Conservation (phyloP, 2,888 invertebrate genomes). For the Trachelus tabidus region DNA sequence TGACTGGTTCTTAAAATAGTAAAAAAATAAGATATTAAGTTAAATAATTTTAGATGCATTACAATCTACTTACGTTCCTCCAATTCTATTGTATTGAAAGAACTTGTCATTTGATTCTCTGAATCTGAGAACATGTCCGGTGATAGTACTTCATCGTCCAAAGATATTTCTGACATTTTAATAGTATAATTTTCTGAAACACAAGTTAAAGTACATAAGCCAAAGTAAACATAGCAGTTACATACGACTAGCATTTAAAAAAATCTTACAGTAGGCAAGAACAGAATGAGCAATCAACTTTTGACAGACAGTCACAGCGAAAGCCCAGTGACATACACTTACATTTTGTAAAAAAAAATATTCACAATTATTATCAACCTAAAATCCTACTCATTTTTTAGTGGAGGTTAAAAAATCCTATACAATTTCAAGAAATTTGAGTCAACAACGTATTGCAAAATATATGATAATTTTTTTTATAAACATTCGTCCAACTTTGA, state of each 20-base stretch:
- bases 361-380: background rate
- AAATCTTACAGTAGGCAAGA: background rate
- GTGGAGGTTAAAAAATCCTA: background rate
- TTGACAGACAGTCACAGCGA: background rate
- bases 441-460: background rate
- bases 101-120: conserved; percentile 34
- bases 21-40: conserved; percentile 3
- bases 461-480: background rate
- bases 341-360: background rate
- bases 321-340: background rate
- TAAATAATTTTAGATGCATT: background rate
- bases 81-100: conserved; percentile 32
- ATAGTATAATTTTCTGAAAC: background rate
- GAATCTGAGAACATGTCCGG: conserved; percentile 51
- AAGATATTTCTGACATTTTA: conserved; percentile 27
- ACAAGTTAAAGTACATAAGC: background rate
- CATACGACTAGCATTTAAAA: background rate
- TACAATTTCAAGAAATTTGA: background rate
- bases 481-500: background rate
- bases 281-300: background rate
- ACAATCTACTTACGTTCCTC: conserved; percentile 42
- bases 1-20: conserved; percentile 37
- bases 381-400: background rate
- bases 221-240: background rate
- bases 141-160: conserved; percentile 46